Evolutionary conservation across 2,113 vertebrate genomes (phyloP).

Genomic region (Syngnathoides biaculeatus): DNA sequence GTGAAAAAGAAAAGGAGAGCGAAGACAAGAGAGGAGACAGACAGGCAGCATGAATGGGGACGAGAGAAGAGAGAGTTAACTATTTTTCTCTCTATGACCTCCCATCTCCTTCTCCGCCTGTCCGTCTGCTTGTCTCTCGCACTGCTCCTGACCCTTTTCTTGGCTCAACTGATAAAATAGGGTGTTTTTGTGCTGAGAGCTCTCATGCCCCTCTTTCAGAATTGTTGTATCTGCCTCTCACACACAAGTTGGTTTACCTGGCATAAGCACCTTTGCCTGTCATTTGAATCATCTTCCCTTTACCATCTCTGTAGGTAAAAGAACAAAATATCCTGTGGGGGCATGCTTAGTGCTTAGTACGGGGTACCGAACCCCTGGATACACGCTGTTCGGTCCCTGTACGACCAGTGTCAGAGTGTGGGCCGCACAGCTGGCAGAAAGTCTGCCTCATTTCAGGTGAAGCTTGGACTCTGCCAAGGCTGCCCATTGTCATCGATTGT

Average conservation of each 20-base stretch:
- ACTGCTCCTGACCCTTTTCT: constrained; percentile 94
- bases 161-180: constrained; percentile 86
- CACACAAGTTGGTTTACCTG: constrained; percentile 74
- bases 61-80: constrained; percentile 47
- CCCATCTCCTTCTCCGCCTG: constrained; percentile 41
- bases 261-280: constrained; percentile 10
- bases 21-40: constrained; percentile 25
- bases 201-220: constrained; percentile 84
- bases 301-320: neutral
- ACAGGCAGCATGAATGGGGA: constrained; percentile 49
- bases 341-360: too few relatives aligned
- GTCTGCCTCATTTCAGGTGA: too few relatives aligned
- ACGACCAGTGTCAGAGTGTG: too few relatives aligned
- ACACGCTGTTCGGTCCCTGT: too few relatives aligned
- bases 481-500: too few relatives aligned
- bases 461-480: too few relatives aligned
- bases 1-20: constrained; percentile 30
- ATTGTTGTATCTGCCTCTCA: constrained; percentile 91
- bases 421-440: too few relatives aligned
- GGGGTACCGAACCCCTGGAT: too few relatives aligned
- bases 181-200: constrained; percentile 73
- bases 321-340: neutral
- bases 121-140: constrained; percentile 58
- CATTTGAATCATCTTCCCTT: neutral
- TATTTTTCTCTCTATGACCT: constrained; percentile 49